Percentiles rank a stretch among this genome's conserved stretches.
phyloP scores from a whole-genome alignment of 2,888 invertebrate genomes.

The Torymus auratus region DNA sequence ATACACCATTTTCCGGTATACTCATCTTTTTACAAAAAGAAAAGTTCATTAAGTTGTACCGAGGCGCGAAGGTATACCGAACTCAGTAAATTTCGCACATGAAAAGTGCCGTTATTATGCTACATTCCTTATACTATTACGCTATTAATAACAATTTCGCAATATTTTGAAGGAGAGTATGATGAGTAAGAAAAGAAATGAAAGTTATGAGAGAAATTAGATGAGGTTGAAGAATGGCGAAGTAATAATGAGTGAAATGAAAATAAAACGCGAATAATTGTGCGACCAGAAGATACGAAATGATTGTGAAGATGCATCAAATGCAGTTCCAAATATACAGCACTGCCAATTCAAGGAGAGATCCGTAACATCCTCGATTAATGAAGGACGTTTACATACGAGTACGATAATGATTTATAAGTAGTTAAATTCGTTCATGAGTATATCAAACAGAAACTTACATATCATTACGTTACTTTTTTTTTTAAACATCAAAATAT shows the following conservation, averaged over 20 bases:
- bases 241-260: slow-evolving; percentile 9
- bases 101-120: slow-evolving; percentile 28
- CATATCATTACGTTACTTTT: slow-evolving; percentile 2
- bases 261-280: slow-evolving; percentile 45
- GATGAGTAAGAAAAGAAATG: neutral
- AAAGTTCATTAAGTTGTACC: neutral
- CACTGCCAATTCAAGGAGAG: slow-evolving; percentile 41
- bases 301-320: slow-evolving; percentile 37
- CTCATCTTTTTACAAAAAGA: slow-evolving; percentile 46
- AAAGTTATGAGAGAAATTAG: slow-evolving; percentile 1
- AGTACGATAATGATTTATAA: slow-evolving; percentile 24
- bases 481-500: slow-evolving; percentile 41
- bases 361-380: slow-evolving; percentile 5
- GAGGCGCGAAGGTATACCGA: slow-evolving; percentile 16
- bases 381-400: neutral
- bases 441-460: slow-evolving; percentile 36
- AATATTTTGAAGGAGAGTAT: slow-evolving; percentile 18
- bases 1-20: neutral
- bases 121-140: slow-evolving; percentile 36
- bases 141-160: slow-evolving; percentile 33
- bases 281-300: slow-evolving; percentile 46
- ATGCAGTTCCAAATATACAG: slow-evolving; percentile 33
- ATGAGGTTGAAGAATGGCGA: slow-evolving; percentile 3
- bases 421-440: slow-evolving; percentile 25
- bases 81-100: slow-evolving; percentile 27